Evolutionary conservation across 2,797 vertebrate species (phyloP).

Genomic region (Onychomys arenicola): DNA sequence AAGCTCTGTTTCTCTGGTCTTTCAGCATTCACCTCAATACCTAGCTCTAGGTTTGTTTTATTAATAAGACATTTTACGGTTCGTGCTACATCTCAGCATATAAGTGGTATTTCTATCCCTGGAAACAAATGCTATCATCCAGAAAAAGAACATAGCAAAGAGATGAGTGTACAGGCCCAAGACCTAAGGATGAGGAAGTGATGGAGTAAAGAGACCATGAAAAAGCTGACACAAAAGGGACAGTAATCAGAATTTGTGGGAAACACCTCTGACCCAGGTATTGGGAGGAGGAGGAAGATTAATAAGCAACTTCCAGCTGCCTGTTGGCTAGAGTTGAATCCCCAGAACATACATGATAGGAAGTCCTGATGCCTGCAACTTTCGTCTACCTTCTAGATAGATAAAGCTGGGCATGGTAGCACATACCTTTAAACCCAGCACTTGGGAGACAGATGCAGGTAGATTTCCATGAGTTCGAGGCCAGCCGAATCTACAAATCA

Average conservation of each 20-base stretch:
- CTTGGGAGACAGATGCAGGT: not conserved
- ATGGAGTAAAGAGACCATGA: not conserved
- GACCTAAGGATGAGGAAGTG: not conserved
- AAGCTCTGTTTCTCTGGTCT: too few relatives aligned
- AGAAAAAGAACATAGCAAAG: constrained; percentile 45
- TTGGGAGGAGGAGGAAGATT: not conserved
- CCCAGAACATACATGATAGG: not conserved
- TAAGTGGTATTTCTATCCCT: constrained; percentile 54
- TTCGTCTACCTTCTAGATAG: not conserved
- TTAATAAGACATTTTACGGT: too few relatives aligned
- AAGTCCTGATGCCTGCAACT: not conserved
- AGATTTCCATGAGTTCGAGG: too few relatives aligned
- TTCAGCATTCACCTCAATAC: too few relatives aligned
- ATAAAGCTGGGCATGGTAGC: not conserved
- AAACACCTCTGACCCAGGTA: not conserved
- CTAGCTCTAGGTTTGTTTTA: too few relatives aligned
- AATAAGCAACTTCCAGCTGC: not conserved
- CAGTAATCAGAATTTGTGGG: not conserved
- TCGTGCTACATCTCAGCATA: constrained; percentile 43
- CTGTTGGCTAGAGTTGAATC: not conserved
- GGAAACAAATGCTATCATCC: constrained; percentile 34
- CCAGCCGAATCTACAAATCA: too few relatives aligned
- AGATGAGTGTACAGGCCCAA: not conserved
- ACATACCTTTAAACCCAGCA: not conserved
- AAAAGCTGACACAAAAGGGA: not conserved